phyloP scores from a whole-genome alignment of 2,888 invertebrate species.

The Celastrina argiolus region DNA sequence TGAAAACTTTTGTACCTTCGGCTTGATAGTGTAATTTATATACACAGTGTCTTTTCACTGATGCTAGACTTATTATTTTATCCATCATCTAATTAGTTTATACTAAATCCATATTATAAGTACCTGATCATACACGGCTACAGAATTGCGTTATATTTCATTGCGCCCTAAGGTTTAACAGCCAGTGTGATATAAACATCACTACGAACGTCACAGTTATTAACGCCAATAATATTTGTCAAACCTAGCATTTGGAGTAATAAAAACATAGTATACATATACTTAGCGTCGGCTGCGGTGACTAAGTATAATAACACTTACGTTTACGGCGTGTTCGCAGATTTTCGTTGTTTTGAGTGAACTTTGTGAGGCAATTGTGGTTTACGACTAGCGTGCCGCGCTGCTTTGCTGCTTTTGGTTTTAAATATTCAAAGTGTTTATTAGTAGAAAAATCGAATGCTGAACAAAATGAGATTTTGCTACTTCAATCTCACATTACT shows the following conservation, averaged over 20 bases:
- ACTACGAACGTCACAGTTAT: background rate
- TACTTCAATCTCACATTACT: too few species aligned
- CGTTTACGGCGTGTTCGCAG: background rate
- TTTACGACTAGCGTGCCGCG: background rate
- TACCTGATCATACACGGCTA: too few species aligned
- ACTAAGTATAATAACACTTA: constrained; percentile 10
- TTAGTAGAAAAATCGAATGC: background rate
- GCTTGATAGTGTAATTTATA: too few species aligned
- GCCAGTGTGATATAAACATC: background rate
- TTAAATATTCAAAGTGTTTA: background rate
- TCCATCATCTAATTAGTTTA: too few species aligned
- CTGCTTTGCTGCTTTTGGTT: background rate
- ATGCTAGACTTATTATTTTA: too few species aligned
- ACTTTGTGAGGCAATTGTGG: constrained; percentile 2
- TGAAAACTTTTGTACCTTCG: too few species aligned
- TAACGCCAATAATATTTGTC: constrained; percentile 9
- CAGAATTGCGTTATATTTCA: background rate
- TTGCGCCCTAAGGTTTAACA: background rate
- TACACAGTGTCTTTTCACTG: too few species aligned
- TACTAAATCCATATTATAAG: too few species aligned
- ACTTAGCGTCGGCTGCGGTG: constrained; percentile 13
- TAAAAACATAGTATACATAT: constrained; percentile 7
- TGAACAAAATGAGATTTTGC: too few species aligned
- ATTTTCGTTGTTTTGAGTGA: background rate
- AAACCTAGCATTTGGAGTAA: constrained; percentile 17